phyloP scores from a whole-genome alignment of 2,888 invertebrate genomes.

The Scaptomyza cyrtandrae region DNA sequence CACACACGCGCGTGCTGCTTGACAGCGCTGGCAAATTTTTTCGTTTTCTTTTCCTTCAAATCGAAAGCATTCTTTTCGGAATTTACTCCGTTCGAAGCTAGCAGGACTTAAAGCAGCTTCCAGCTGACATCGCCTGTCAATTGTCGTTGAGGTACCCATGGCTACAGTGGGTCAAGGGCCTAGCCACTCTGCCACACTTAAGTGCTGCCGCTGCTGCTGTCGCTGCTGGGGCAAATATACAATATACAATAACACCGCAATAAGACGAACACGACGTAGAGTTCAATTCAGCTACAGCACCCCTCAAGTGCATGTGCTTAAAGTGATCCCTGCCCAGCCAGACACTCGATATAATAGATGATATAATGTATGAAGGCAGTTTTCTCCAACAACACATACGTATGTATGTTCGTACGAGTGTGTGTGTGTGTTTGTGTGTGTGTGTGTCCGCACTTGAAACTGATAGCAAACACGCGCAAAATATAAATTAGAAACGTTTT shows the following conservation, averaged over 20 bases:
- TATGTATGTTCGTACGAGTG: neutral
- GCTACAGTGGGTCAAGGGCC: constrained; percentile 50
- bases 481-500: constrained; percentile 2
- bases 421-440: neutral
- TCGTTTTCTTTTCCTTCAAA: constrained; percentile 17
- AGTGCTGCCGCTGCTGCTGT: constrained; percentile 12
- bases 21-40: constrained; percentile 14
- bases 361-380: neutral
- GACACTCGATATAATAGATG: constrained; percentile 9
- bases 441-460: constrained; percentile 6
- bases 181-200: constrained; percentile 24
- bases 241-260: neutral
- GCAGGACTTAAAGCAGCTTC: constrained; percentile 54
- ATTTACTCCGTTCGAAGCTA: constrained; percentile 41
- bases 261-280: constrained; percentile 6
- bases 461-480: constrained; percentile 9
- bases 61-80: constrained; percentile 25
- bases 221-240: neutral
- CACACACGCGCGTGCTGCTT: constrained; percentile 14
- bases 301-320: constrained; percentile 7
- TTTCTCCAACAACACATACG: constrained; percentile 2
- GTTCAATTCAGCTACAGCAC: constrained; percentile 11
- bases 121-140: constrained; percentile 58
- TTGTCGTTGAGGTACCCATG: constrained; percentile 38
- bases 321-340: constrained; percentile 2